Conservation (phyloP, 2,113 vertebrate genomes). For the Microtus richardsoni region DNA sequence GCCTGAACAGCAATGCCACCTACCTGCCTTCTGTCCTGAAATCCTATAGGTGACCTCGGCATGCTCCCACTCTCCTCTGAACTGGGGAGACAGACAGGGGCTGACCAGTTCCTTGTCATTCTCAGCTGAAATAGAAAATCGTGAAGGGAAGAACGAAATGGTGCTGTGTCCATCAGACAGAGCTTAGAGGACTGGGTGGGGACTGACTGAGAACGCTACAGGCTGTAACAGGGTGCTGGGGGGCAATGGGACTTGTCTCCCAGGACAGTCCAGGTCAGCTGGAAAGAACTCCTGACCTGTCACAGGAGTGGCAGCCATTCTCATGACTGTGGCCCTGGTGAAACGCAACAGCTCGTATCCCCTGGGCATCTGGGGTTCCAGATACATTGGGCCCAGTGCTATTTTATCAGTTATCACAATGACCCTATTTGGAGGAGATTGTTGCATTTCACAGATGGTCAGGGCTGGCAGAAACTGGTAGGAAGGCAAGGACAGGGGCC, state of each 20-base stretch:
- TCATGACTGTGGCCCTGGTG: background rate
- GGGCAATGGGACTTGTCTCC: background rate
- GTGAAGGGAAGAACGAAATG: background rate
- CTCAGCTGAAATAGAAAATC: slow-evolving; percentile 83
- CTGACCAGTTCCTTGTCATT: slow-evolving; percentile 91
- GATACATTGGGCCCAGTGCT: background rate
- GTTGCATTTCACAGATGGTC: background rate
- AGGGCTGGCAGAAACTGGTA: background rate
- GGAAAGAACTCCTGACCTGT: background rate
- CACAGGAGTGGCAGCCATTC: background rate
- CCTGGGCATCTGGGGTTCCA: background rate
- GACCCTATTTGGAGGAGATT: background rate
- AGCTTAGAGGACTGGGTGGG: background rate
- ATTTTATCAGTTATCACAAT: background rate
- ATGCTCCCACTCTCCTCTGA: slow-evolving; percentile 91
- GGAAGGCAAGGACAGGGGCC: background rate
- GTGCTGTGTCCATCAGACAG: background rate
- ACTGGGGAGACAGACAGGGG: slow-evolving; percentile 92
- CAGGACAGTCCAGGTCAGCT: background rate
- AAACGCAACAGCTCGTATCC: background rate
- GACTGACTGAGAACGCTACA: background rate
- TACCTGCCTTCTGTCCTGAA: slow-evolving; percentile 94
- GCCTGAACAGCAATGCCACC: background rate
- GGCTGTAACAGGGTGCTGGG: background rate
- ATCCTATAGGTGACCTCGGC: slow-evolving; percentile 91